Conservation (phyloP, 1,140 invertebrate genomes). For the Megalonaias nervosa region DNA sequence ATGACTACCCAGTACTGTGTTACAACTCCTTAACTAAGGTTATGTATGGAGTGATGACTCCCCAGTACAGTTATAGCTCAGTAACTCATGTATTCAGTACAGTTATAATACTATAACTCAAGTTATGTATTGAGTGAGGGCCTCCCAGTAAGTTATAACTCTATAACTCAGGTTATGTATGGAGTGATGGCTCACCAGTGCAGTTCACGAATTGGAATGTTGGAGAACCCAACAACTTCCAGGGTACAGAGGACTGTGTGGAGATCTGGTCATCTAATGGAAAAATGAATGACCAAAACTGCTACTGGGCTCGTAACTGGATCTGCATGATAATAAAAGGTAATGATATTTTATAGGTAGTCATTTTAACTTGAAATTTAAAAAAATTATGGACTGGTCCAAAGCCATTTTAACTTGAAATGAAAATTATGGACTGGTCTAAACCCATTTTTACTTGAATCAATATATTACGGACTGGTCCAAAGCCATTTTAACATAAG, state of each 20-base stretch:
- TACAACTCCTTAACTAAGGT: too few species aligned
- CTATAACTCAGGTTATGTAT: conserved; percentile 43
- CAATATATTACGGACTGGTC: too few species aligned
- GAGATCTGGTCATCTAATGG: conserved; percentile 27
- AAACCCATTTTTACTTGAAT: too few species aligned
- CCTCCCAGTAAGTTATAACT: not conserved
- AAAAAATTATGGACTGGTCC: not conserved
- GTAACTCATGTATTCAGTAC: too few species aligned
- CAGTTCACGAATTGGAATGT: conserved; percentile 47
- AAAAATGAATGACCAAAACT: conserved; percentile 52
- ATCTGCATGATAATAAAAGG: conserved; percentile 55
- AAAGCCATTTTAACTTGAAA: not conserved
- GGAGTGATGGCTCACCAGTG: conserved; percentile 49
- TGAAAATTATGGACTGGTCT: too few species aligned
- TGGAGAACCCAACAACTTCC: conserved; percentile 50
- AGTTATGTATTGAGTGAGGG: not conserved
- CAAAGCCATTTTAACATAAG: too few species aligned
- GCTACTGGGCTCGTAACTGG: conserved; percentile 47
- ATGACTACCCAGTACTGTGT: conserved; percentile 42
- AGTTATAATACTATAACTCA: too few species aligned
- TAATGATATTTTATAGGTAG: not conserved
- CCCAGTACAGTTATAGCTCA: not conserved
- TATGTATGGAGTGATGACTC: not conserved
- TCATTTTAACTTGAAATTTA: too few species aligned
- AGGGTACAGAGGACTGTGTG: conserved; percentile 51